Evolutionary conservation across 2,888 invertebrate species (phyloP), one percentile per base, ranked within the genome.

Genomic region (Aphodius granarius): DNA sequence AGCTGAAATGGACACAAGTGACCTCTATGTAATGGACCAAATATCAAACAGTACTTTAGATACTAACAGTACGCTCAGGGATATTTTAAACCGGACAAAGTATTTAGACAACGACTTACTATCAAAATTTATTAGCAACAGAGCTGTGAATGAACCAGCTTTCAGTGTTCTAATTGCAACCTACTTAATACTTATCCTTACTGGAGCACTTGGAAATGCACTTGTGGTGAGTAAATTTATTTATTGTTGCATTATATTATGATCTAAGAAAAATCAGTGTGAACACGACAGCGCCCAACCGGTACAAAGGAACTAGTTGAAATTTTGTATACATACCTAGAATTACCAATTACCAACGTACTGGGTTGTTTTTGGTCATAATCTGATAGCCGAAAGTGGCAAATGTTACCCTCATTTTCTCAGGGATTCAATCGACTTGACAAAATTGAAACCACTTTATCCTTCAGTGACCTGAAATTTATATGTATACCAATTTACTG

Each of bases 141-240:
- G 92, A 73, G 92, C 92, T 72, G 91, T 95, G 66, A 92, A 93
- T 80, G 92, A 92, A 78, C 91, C 91, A 0, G 92, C 93, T 23
- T 91, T 92, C 83, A 89, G 92, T 5, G 85, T 91, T 2, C 89
- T 95, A 9, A 92, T 94, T 71, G 88, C 91, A 0, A 90, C 93
- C 83, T 95, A 95, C 88, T 90, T 91, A 19, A 88, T 93, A 77
- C 89, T 97, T 82, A 96, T 96, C 77, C 87, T 93, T 15, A 91
- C 95, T 73, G 97, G 97, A 63, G 93, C 95, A 2, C 88, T 94
- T 73, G 97, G 97, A 68, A 97, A 97, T 87, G 92, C 92, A 9
- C 89, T 97, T 70, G 97, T 97, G 81, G 96, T 97, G 82, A 86
- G 87, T 86, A n/a, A 43, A 16, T n/a, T 18, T 73, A 19, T 23